Percentiles rank a stretch among this genome's conserved stretches.
phyloP scores from a whole-genome alignment of 2,888 invertebrate species.

The Chrysotoxum bicinctum region DNA sequence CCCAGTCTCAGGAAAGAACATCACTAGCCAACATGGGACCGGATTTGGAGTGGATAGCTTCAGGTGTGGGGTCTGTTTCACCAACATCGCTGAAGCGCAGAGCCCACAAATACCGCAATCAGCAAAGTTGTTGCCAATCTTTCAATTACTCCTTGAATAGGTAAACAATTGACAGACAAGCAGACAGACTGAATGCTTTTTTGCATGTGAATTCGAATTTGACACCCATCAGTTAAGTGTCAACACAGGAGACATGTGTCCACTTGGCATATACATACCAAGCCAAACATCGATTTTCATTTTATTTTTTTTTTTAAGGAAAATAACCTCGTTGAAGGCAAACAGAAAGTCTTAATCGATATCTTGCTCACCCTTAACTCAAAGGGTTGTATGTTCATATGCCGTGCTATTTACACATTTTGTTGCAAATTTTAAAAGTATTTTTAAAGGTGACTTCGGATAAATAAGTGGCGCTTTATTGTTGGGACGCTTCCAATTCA shows the following conservation, averaged over 20 bases:
- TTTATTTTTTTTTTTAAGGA: conserved; percentile 21
- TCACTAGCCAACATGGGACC: conserved; percentile 82
- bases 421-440: conserved; percentile 39
- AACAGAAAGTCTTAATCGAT: conserved; percentile 49
- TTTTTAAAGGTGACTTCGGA: conserved; percentile 17
- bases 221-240: conserved; percentile 63
- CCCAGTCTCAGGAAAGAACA: conserved; percentile 75
- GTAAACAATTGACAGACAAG: conserved; percentile 47
- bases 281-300: conserved; percentile 53
- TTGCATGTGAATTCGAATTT: conserved; percentile 47
- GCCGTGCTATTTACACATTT: conserved; percentile 17
- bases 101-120: conserved; percentile 73
- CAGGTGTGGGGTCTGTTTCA: conserved; percentile 85
- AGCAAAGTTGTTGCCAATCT: conserved; percentile 73
- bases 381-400: background rate
- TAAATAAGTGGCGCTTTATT: conserved; percentile 37
- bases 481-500: conserved; percentile 52
- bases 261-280: conserved; percentile 35
- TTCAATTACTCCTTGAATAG: conserved; percentile 63
- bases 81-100: conserved; percentile 82
- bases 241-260: conserved; percentile 56
- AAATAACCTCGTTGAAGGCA: conserved; percentile 55
- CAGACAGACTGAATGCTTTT: conserved; percentile 30
- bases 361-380: conserved; percentile 5
- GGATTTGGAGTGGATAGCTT: conserved; percentile 90